phyloP scores from a whole-genome alignment of 2,797 vertebrate genomes.

The Lacerta bilineata region DNA sequence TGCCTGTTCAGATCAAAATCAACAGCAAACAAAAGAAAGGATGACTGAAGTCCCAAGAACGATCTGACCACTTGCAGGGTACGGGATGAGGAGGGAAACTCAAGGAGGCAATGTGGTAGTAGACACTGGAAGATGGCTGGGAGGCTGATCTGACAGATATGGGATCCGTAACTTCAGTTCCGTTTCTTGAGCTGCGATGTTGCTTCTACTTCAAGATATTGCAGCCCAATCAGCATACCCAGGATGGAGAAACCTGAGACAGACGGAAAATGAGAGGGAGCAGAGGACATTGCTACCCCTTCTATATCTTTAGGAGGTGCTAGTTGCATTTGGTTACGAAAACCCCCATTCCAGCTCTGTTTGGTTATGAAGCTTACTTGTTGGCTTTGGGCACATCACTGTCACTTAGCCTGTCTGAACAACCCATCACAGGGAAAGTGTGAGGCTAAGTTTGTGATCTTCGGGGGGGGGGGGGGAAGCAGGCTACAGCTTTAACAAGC shows the following conservation, averaged over 20 bases:
- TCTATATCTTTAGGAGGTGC: neutral
- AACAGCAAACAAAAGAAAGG: conserved; percentile 39
- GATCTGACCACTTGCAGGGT: neutral
- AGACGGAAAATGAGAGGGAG: conserved; percentile 14
- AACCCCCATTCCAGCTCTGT: neutral
- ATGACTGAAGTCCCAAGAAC: conserved; percentile 26
- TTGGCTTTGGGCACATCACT: neutral
- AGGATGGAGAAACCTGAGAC: conserved; percentile 90
- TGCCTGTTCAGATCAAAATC: conserved; percentile 45
- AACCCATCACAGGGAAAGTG: neutral
- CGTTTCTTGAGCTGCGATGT: conserved; percentile 90
- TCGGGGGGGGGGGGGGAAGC: neutral
- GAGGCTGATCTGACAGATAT: conserved; percentile 6
- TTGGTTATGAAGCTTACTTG: neutral
- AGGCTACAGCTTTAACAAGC: neutral
- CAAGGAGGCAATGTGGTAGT: conserved; percentile 27
- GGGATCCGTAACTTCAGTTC: conserved; percentile 81
- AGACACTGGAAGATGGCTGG: neutral
- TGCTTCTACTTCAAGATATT: conserved; percentile 85
- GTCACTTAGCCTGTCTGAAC: neutral
- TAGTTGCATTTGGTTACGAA: neutral
- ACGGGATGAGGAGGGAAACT: conserved; percentile 17
- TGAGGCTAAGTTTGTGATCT: neutral
- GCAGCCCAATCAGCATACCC: conserved; percentile 93
- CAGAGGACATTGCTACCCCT: neutral